phyloP scores from a whole-genome alignment of 2,888 invertebrate genomes.

The Bhutanitis thaidina region DNA sequence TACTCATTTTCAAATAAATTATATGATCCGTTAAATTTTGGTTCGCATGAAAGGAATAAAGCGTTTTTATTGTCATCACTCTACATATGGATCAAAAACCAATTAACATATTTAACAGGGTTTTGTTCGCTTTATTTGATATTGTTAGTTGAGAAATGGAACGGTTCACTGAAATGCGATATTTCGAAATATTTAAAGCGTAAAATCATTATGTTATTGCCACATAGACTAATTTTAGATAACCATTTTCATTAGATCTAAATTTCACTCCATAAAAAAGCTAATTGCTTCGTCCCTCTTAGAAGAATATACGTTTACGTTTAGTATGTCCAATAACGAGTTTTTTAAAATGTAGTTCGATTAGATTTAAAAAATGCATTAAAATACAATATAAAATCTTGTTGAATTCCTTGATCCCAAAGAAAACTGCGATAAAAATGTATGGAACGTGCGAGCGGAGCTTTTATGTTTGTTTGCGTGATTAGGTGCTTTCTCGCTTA shows the following conservation, averaged over 20 bases:
- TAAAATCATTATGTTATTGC: background rate
- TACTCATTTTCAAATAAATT: constrained; percentile 10
- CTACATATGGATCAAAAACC: constrained; percentile 16
- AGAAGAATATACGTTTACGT: too few relatives aligned
- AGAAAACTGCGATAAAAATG: too few relatives aligned
- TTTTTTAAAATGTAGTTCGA: too few relatives aligned
- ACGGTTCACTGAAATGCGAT: background rate
- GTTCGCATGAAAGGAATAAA: constrained; percentile 39
- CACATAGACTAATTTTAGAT: constrained; percentile 9
- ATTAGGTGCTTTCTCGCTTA: too few relatives aligned
- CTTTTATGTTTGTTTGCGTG: too few relatives aligned
- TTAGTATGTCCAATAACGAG: too few relatives aligned
- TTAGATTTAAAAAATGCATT: too few relatives aligned
- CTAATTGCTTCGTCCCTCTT: constrained; percentile 17
- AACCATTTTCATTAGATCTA: too few relatives aligned
- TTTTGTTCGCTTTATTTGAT: constrained; percentile 37
- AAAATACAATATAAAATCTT: too few relatives aligned
- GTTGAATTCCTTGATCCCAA: too few relatives aligned
- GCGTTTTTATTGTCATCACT: constrained; percentile 33
- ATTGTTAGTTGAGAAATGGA: constrained; percentile 31
- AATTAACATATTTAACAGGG: constrained; percentile 49
- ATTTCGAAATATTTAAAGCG: constrained; percentile 22
- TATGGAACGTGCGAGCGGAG: too few relatives aligned
- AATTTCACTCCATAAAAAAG: background rate
- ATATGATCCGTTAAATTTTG: constrained; percentile 33